A percentile compares a stretch with the other conserved stretches of the same genome.
phyloP scores from a whole-genome alignment of 2,113 vertebrate species.

The Pao palembangensis region DNA sequence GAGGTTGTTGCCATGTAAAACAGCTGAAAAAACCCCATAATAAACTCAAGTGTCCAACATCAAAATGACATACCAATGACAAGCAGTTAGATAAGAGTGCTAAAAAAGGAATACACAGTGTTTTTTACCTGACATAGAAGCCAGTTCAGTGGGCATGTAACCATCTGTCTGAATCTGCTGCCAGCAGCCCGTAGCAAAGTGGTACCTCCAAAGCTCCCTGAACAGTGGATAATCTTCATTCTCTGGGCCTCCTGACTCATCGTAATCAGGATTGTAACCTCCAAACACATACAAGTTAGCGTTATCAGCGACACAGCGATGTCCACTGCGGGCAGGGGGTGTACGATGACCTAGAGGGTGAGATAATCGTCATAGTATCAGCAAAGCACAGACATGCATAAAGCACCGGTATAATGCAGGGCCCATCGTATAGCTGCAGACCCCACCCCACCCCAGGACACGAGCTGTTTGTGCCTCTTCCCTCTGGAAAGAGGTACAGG shows the following conservation, averaged over 20 bases:
- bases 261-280: conserved; percentile 95
- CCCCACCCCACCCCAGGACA: no score
- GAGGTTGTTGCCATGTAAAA: conserved; percentile 94
- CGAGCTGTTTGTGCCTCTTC: no score
- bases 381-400: no score
- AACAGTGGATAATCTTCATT: conserved; percentile 97
- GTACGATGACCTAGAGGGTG: conserved; percentile 77
- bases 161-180: conserved; percentile 95
- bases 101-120: background rate
- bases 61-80: background rate
- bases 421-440: no score
- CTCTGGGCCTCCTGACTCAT: conserved; percentile 90
- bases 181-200: conserved; percentile 94
- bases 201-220: conserved; percentile 95
- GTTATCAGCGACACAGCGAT: conserved; percentile 93
- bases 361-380: background rate
- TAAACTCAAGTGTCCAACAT: background rate
- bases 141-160: conserved; percentile 94
- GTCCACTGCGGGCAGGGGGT: conserved; percentile 91
- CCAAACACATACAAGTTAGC: conserved; percentile 95
- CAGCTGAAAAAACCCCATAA: conserved; percentile 75
- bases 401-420: no score
- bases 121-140: conserved; percentile 92
- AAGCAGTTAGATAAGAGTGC: background rate
- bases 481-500: no score